Evolutionary conservation across 2,113 vertebrate genomes (phyloP).

Genomic region (Mesocricetus auratus): DNA sequence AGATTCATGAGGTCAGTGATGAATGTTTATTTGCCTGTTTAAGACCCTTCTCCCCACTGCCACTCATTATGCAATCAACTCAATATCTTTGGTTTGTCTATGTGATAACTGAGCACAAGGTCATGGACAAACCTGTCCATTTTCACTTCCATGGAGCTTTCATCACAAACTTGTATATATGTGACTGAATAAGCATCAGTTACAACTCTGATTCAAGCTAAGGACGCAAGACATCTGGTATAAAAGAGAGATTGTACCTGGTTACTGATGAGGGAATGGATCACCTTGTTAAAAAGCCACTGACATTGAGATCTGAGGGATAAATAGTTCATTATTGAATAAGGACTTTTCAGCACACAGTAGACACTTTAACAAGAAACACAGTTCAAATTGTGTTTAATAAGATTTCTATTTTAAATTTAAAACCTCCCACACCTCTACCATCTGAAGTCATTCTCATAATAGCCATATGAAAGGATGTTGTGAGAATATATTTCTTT

Average conservation of each 20-base stretch:
- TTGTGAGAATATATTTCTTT: not conserved
- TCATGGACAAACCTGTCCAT: not conserved
- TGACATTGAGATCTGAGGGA: not conserved
- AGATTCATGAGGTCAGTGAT: not conserved
- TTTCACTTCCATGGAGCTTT: not conserved
- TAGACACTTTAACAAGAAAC: not conserved
- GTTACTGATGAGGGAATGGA: not conserved
- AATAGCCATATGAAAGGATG: not conserved
- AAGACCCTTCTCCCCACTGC: not conserved
- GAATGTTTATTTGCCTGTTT: not conserved
- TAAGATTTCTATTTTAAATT: not conserved
- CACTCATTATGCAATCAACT: not conserved
- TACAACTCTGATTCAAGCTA: not conserved
- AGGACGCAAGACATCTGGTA: not conserved
- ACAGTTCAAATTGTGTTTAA: not conserved
- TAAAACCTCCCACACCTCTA: not conserved
- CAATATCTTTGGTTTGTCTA: not conserved
- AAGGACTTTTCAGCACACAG: not conserved
- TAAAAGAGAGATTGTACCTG: not conserved
- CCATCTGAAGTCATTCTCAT: not conserved
- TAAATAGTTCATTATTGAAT: not conserved
- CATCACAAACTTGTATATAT: not conserved
- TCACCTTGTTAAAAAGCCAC: not conserved
- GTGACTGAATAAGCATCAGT: not conserved
- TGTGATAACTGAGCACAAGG: not conserved